Evolutionary conservation across 1,140 invertebrate genomes (phyloP).

Genomic region (Physella acuta): DNA sequence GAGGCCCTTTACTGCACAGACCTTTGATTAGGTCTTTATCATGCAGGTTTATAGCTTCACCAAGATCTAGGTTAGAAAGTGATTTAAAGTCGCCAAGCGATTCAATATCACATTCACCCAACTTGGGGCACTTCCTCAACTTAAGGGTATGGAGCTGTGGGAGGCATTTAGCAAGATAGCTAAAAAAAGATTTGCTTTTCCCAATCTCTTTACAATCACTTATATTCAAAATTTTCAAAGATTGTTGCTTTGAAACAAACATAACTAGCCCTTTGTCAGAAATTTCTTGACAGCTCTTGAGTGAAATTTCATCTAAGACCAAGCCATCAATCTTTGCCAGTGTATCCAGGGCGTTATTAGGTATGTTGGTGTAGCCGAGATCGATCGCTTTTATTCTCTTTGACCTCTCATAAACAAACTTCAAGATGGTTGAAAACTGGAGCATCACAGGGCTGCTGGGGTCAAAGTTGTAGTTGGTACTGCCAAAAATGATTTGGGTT

Average conservation of each 20-base stretch:
- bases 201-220: slow-evolving; percentile 21
- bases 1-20: background rate
- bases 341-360: slow-evolving; percentile 6
- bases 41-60: slow-evolving; percentile 19
- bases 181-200: slow-evolving; percentile 14
- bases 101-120: slow-evolving; percentile 13
- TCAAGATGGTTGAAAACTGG: slow-evolving; percentile 16
- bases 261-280: slow-evolving; percentile 14
- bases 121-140: slow-evolving; percentile 16
- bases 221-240: slow-evolving; percentile 11
- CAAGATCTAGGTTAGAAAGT: slow-evolving; percentile 11
- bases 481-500: slow-evolving; percentile 22
- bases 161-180: background rate
- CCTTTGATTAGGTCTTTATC: slow-evolving; percentile 17
- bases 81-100: slow-evolving; percentile 9
- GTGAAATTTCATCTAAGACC: background rate
- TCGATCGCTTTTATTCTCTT: slow-evolving; percentile 7
- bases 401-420: slow-evolving; percentile 14
- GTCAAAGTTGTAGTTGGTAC: background rate
- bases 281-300: slow-evolving; percentile 4
- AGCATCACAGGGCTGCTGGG: slow-evolving; percentile 12
- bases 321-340: slow-evolving; percentile 1
- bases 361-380: slow-evolving; percentile 7
- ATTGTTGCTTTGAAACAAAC: slow-evolving; percentile 1
- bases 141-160: slow-evolving; percentile 17